Evolutionary conservation across 2,888 invertebrate species (phyloP).

Genomic region (Leptopterna dolabrata): DNA sequence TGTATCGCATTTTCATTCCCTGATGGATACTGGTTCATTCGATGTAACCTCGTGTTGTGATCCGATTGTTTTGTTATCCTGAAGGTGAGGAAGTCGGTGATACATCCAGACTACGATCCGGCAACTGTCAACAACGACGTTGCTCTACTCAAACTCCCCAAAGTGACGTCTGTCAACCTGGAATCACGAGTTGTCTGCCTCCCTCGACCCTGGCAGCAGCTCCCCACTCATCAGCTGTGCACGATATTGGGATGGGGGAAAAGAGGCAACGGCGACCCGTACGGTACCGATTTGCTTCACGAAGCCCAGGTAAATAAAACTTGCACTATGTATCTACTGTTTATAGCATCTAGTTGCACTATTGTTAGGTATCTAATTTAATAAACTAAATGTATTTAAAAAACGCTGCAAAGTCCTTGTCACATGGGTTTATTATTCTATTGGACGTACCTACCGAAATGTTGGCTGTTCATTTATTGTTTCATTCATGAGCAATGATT

Average conservation of each 20-base stretch:
- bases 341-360: neutral
- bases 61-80: neutral
- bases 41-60: neutral
- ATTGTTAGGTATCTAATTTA: too few relatives aligned
- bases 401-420: too few relatives aligned
- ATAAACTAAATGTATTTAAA: too few relatives aligned
- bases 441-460: too few relatives aligned
- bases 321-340: slow-evolving; percentile 34
- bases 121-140: slow-evolving; percentile 94
- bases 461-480: too few relatives aligned
- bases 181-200: slow-evolving; percentile 77
- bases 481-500: too few relatives aligned
- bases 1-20: too few relatives aligned
- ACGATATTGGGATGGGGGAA: slow-evolving; percentile 96
- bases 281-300: slow-evolving; percentile 85
- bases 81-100: slow-evolving; percentile 75
- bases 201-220: slow-evolving; percentile 76
- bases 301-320: slow-evolving; percentile 78
- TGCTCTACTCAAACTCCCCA: slow-evolving; percentile 79
- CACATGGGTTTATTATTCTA: too few relatives aligned
- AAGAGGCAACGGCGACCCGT: slow-evolving; percentile 77
- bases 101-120: slow-evolving; percentile 88
- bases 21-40: neutral
- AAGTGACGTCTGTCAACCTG: slow-evolving; percentile 68
- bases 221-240: slow-evolving; percentile 78